phyloP scores from a whole-genome alignment of 2,888 invertebrate genomes.

The Buathra laborator region DNA sequence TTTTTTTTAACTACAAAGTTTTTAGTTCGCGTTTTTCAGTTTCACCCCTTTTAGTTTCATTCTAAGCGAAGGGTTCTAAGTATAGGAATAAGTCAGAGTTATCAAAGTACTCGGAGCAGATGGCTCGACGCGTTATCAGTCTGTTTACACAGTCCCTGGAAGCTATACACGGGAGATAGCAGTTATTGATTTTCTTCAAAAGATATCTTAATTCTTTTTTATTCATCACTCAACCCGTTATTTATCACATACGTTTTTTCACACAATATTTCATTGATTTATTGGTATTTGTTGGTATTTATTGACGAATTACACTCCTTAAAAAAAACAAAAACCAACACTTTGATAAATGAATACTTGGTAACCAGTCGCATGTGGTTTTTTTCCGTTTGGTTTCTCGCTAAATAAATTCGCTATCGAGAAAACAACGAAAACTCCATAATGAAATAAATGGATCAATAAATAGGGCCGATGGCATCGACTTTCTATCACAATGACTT shows the following conservation, averaged over 20 bases:
- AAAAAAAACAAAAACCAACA: too few relatives aligned
- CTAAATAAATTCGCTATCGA: too few relatives aligned
- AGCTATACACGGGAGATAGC: constrained; percentile 66
- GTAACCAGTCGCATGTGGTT: too few relatives aligned
- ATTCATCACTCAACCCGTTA: constrained; percentile 12
- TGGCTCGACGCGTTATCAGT: constrained; percentile 74
- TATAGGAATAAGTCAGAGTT: constrained; percentile 50
- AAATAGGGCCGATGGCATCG: too few relatives aligned
- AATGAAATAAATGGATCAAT: too few relatives aligned
- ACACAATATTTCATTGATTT: neutral
- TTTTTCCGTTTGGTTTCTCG: too few relatives aligned
- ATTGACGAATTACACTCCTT: too few relatives aligned
- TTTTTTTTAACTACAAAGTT: neutral
- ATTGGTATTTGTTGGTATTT: too few relatives aligned
- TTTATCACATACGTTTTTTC: neutral
- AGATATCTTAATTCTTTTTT: constrained; percentile 67
- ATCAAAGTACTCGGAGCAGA: constrained; percentile 71
- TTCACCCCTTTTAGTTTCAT: neutral
- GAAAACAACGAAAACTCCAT: too few relatives aligned
- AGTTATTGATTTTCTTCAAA: constrained; percentile 70
- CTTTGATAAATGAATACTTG: too few relatives aligned
- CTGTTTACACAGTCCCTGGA: constrained; percentile 68
- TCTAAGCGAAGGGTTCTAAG: constrained; percentile 7
- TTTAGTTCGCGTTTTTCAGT: neutral
- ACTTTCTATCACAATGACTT: too few relatives aligned